Base-by-base conservation (phyloP, 2,797 vertebrate species). In the Cygnus olor region DNA sequence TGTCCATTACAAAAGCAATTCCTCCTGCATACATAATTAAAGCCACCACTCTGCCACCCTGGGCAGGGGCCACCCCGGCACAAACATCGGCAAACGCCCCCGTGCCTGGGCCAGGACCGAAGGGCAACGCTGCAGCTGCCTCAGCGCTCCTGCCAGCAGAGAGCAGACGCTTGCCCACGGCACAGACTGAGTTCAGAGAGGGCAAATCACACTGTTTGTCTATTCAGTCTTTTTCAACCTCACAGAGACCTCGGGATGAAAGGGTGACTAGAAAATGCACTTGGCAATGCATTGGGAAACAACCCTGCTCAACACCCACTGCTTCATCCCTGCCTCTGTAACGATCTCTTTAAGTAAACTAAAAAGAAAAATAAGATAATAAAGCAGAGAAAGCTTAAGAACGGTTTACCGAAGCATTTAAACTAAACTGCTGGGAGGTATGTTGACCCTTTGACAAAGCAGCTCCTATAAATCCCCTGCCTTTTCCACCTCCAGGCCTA, bases 131-230 rank as follows among this genome's bases (percentile, higher is more conserved):
- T 42, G 30, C 61, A 28, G 61, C 16, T 3, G 2, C 65, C 57
- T 1, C 14, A 0, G 4, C 10, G 14, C 16, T 44, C 30, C 53
- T 21, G n/a, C 49, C 47, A 10, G 24, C 49, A 25, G 21, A 28
- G 14, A 11, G 28, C 10, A 36, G 24, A 5, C n/a, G 32, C 2
- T 2, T 1, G 4, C 58, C 25, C 47, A 1, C 2, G 1, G 51
- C 61, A 20, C 0, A 1, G 16, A 5, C 18, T 6, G 7, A 6
- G 0, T 1, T 11, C 51, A 9, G 36, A 11, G 27, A 21, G 51
- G 18, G 14, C 53, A 57, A 2, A 14, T 3, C 7, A 0, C 3
- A 6, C 17, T 9, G 38, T 9, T 4, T 1, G 1, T 22, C 47
- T 21, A 3, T 7, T 21, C 57, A 14, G 2, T 10, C 34, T 21